Evolutionary conservation across 2,888 invertebrate genomes (phyloP), one percentile per base, ranked within the genome.

Genomic region (Salticus scenicus): DNA sequence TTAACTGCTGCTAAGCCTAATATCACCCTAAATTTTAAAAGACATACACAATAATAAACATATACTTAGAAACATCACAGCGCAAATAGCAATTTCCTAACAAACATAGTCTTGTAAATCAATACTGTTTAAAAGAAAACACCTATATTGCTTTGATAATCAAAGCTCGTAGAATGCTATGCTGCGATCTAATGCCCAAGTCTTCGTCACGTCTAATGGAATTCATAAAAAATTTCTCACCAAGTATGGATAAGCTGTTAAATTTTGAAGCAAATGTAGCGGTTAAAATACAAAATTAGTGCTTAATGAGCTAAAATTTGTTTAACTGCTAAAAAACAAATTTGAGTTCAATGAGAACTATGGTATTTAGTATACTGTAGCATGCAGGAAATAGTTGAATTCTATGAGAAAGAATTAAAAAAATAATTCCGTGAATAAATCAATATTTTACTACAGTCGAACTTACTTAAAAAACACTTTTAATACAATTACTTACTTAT

Each of bases 161-260:
- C 30, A 42, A 81, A 67, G 64, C 31, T 73, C 24, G 28, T 64
- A 31, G 51, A 20, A 74, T 17, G 27, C 51, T 37, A 27, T 30
- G 41, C n/a, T 70, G 57, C 33, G 77, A 78, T 84, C 83, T 84
- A 84, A 84, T 84, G 83, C 83, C 83, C 83, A 84, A 77, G 83
- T 84, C 83, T 84, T 84, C 66, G 30, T 42, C 83, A 84, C 78
- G 77, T 66, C 37, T 20, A 76, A 42, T 41, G 42, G 28, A n/a
- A 42, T 70, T 17, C n/a, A 70, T 31, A 67, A 67, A 31, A 57
- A 57, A 57, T 24, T 24, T 57, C 24, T 57, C 24, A 24, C 20
- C 17, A 37, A 37, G n/a, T 47, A n/a, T n/a, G n/a, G n/a, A n/a
- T n/a, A n/a, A n/a, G n/a, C n/a, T n/a, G n/a, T n/a, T n/a, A n/a